These are phyloP conservation scores for Geopemphigus sp. DNA, from an alignment of 1,140 invertebrate genomes.

Conservation along the genomic window DNA sequence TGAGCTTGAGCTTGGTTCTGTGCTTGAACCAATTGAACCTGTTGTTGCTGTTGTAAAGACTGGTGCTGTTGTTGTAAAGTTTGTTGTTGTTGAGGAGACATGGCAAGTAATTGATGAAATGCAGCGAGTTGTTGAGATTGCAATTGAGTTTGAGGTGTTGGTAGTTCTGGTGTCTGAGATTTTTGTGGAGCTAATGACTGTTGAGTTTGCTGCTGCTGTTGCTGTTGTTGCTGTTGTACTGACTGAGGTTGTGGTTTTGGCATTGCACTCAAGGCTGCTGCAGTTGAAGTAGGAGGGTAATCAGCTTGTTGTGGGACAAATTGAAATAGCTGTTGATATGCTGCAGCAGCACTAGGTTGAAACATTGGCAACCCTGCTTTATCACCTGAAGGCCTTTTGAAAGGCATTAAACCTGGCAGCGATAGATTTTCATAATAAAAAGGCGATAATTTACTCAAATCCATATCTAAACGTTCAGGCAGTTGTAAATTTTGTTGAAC, in stretches of 20 bases:
- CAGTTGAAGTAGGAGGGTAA: conserved; percentile 25
- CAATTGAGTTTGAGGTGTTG: conserved; percentile 21
- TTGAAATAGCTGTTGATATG: conserved; percentile 41
- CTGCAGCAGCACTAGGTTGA: conserved; percentile 44
- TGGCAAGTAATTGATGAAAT: conserved; percentile 40
- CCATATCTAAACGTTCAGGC: conserved; percentile 24
- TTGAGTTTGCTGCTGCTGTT: conserved; percentile 33
- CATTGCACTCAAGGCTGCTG: conserved; percentile 23
- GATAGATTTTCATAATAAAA: conserved; percentile 39
- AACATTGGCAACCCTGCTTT: conserved; percentile 46
- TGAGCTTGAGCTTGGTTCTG: conserved; percentile 45
- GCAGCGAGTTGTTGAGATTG: conserved; percentile 37
- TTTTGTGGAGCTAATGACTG: conserved; percentile 36
- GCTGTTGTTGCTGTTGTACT: conserved; percentile 32
- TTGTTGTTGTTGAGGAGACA: conserved; percentile 40
- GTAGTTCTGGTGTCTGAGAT: conserved; percentile 36
- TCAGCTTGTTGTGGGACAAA: conserved; percentile 30
- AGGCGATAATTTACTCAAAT: conserved; percentile 34
- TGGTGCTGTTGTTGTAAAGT: conserved; percentile 33
- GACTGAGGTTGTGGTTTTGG: conserved; percentile 25
- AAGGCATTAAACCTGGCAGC: conserved; percentile 33
- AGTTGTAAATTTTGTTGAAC: conserved; percentile 72
- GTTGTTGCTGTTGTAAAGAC: conserved; percentile 38
- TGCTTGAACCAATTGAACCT: conserved; percentile 41
- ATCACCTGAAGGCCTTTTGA: conserved; percentile 32